These are phyloP conservation scores for Clytia hemisphaerica DNA, from an alignment of 30 jellyfish, hydroid and myxozoan species.

Conservation along the genomic window DNA sequence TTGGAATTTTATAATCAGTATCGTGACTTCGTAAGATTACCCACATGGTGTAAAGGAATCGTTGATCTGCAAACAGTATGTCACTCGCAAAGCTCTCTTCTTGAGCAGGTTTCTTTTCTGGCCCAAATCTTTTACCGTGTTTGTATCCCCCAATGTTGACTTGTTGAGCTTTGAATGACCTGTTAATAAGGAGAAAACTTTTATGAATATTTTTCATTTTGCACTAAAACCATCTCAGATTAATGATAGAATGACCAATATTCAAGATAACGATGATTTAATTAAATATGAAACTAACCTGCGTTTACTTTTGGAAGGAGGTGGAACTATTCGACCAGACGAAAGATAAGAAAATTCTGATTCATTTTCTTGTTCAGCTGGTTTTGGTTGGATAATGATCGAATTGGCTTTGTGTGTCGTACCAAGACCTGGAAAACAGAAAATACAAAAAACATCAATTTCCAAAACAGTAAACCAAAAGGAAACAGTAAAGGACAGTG, in stretches of 20 bases:
- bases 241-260: too few relatives aligned
- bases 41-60: slow-evolving; percentile 3
- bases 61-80: slow-evolving; percentile 13
- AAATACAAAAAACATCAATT: too few relatives aligned
- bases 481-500: neutral
- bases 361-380: neutral
- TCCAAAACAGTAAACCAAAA: too few relatives aligned
- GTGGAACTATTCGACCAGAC: too few relatives aligned
- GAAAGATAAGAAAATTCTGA: too few relatives aligned
- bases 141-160: neutral
- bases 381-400: neutral
- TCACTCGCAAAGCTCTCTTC: neutral
- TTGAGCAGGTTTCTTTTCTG: neutral
- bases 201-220: too few relatives aligned
- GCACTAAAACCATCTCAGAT: too few relatives aligned
- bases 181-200: neutral
- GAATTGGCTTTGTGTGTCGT: slow-evolving; percentile 20
- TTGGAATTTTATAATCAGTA: slow-evolving; percentile 16
- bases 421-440: slow-evolving; percentile 3
- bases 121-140: slow-evolving; percentile 7
- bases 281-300: neutral
- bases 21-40: neutral
- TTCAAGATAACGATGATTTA: too few relatives aligned
- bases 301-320: slow-evolving; percentile 3
- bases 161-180: slow-evolving; percentile 9